phyloP scores from a whole-genome alignment of 1,140 invertebrate species.

The Cryptotermes secundus region DNA sequence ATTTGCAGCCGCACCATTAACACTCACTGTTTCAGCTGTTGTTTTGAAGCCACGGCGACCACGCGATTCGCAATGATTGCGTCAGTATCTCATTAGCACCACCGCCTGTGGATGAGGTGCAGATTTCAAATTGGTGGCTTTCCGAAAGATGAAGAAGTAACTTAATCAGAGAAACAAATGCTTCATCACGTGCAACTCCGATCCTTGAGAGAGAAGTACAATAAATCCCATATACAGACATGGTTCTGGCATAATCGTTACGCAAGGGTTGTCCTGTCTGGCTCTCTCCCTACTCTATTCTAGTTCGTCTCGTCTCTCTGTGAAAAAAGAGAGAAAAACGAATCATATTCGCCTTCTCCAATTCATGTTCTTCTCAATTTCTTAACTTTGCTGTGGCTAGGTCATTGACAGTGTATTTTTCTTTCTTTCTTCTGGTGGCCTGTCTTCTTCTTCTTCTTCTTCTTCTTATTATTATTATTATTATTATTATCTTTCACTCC shows the following conservation, averaged over 20 bases:
- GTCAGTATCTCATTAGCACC: neutral
- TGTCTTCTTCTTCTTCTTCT: no score
- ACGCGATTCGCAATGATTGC: neutral
- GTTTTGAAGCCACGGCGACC: neutral
- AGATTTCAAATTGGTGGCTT: conserved; percentile 7
- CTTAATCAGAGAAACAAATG: neutral
- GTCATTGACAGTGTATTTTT: no score
- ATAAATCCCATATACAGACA: neutral
- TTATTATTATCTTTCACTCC: no score
- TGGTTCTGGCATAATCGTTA: neutral
- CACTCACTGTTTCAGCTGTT: neutral
- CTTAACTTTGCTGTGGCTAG: no score
- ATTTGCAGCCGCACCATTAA: neutral
- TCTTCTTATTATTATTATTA: no score
- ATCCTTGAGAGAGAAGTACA: neutral
- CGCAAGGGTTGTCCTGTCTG: neutral
- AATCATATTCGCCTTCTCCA: no score
- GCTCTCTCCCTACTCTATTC: neutral
- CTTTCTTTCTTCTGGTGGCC: no score
- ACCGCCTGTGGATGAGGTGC: neutral
- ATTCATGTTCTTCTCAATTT: no score
- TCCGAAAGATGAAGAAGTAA: neutral
- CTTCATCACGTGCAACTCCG: neutral
- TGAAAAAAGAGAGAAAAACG: neutral
- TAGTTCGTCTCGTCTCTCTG: neutral